These are phyloP conservation scores for Erannis defoliaria DNA, from an alignment of 2,888 invertebrate genomes.

Conservation along the genomic window DNA sequence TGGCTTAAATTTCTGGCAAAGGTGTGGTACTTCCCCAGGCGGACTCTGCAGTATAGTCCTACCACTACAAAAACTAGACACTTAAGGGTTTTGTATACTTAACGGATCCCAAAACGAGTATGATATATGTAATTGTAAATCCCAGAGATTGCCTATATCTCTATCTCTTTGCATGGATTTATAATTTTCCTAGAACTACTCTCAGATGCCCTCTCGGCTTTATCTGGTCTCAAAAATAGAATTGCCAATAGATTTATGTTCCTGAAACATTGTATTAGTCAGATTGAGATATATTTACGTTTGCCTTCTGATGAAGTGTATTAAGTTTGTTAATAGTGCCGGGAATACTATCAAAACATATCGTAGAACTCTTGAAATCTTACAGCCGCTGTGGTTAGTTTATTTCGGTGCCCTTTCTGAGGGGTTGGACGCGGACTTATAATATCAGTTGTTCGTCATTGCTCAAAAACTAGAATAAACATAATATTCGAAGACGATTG, in stretches of 20 bases:
- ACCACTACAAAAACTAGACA: too few relatives aligned
- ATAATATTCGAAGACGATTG: too few relatives aligned
- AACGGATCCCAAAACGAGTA: neutral
- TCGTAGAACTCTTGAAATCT: constrained; percentile 15
- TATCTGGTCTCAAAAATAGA: constrained; percentile 23
- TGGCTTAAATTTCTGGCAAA: too few relatives aligned
- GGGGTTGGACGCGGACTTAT: neutral
- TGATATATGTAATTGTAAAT: neutral
- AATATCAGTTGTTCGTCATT: too few relatives aligned
- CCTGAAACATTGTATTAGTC: constrained; percentile 25
- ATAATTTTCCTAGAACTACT: constrained; percentile 28
- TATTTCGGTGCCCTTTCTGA: neutral
- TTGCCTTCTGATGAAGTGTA: constrained; percentile 17
- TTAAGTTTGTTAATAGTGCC: constrained; percentile 29
- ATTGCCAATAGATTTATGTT: constrained; percentile 30
- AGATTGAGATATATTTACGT: constrained; percentile 26
- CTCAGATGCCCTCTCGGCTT: constrained; percentile 1
- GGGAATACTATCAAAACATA: constrained; percentile 29
- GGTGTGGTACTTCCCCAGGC: too few relatives aligned
- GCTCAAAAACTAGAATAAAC: too few relatives aligned
- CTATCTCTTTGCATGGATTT: constrained; percentile 6
- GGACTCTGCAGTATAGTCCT: too few relatives aligned
- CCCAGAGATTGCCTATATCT: constrained; percentile 11
- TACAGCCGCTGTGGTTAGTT: neutral
- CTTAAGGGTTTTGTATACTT: too few relatives aligned